phyloP scores from a whole-genome alignment of 2,113 vertebrate genomes.

The Scolopax mira region DNA sequence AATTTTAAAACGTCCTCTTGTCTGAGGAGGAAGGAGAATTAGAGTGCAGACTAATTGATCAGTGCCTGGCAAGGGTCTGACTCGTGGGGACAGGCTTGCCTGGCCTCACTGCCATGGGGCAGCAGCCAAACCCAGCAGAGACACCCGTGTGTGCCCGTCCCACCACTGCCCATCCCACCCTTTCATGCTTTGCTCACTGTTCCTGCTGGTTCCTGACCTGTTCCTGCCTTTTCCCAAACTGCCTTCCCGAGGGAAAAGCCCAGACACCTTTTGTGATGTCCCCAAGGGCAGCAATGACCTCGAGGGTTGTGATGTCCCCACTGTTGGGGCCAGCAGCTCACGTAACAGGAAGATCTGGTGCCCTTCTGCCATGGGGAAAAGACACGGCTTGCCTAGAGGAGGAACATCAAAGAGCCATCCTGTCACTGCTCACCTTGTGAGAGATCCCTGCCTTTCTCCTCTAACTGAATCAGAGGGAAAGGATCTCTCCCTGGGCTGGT shows the following conservation, averaged over 20 bases:
- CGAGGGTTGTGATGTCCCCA: fast-evolving
- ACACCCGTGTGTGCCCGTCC: fast-evolving
- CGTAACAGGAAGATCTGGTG: fast-evolving
- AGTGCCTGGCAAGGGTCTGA: not conserved
- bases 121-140: not conserved
- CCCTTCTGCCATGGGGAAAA: not conserved
- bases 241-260: not conserved
- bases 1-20: not conserved
- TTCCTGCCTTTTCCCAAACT: not conserved
- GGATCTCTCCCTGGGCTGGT: fast-evolving
- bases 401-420: not conserved
- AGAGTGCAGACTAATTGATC: not conserved
- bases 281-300: fast-evolving
- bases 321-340: fast-evolving
- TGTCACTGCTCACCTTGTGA: fast-evolving
- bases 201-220: not conserved
- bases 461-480: fast-evolving
- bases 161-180: fast-evolving
- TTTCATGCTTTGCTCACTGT: fast-evolving
- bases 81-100: fast-evolving
- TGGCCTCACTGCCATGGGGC: not conserved
- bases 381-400: fast-evolving
- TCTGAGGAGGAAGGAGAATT: not conserved
- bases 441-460: not conserved
- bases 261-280: fast-evolving